These are phyloP conservation scores for Gila orcuttii DNA, from an alignment of 2,113 vertebrate species.

Conservation along the genomic window DNA sequence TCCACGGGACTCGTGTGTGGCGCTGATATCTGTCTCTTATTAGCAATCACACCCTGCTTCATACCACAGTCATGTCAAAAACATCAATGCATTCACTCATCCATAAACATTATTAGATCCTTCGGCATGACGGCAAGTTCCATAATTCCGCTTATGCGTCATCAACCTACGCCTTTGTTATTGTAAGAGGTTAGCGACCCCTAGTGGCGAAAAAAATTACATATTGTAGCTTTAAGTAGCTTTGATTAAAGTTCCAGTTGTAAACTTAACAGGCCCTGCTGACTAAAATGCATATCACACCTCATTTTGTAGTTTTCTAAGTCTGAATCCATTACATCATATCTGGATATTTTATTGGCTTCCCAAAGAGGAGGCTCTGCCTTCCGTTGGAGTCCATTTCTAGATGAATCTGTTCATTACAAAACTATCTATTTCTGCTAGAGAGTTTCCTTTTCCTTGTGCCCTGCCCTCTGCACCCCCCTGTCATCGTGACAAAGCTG, in stretches of 20 bases:
- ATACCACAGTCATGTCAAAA: no score
- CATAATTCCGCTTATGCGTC: no score
- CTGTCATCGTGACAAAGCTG: conserved; percentile 55
- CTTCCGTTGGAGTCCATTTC: not conserved
- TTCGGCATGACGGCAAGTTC: no score
- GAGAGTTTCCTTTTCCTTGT: not conserved
- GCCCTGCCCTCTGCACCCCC: conserved; percentile 6
- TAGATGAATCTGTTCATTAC: conserved; percentile 38
- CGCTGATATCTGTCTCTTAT: no score
- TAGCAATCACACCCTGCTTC: no score
- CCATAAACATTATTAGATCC: no score
- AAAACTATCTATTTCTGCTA: conserved; percentile 20
- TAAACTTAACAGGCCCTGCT: not conserved
- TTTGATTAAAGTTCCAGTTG: conserved; percentile 18
- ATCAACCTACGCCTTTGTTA: no score
- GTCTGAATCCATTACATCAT: not conserved
- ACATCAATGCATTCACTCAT: no score
- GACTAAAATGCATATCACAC: not conserved
- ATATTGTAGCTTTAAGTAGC: not conserved
- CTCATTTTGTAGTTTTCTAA: not conserved
- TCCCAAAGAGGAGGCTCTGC: not conserved
- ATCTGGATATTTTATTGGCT: not conserved
- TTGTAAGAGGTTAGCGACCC: no score
- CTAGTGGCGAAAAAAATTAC: no score
- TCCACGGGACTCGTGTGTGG: no score